phyloP scores from a whole-genome alignment of 1,140 invertebrate species.

The Drosophila cardini region DNA sequence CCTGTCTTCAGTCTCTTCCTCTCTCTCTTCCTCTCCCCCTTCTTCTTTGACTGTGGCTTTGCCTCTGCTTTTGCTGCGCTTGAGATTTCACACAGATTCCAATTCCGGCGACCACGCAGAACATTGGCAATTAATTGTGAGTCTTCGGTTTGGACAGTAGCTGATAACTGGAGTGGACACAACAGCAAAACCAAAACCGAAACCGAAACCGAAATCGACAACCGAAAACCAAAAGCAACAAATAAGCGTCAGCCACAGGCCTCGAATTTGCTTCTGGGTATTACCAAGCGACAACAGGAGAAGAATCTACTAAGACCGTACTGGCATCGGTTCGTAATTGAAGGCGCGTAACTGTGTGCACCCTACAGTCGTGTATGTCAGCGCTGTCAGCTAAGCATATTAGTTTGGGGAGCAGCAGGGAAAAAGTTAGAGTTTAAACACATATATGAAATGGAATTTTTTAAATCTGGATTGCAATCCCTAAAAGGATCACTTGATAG shows the following conservation, averaged over 20 bases:
- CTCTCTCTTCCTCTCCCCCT: background rate
- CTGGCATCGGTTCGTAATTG: constrained; percentile 64
- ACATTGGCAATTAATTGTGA: constrained; percentile 81
- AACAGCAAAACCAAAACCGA: constrained; percentile 16
- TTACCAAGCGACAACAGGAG: constrained; percentile 1
- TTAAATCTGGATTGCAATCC: too few species aligned
- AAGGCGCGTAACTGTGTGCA: constrained; percentile 66
- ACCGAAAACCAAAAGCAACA: constrained; percentile 21
- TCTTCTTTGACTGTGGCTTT: background rate
- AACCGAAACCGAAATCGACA: constrained; percentile 5
- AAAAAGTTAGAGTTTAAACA: too few species aligned
- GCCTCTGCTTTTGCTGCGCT: constrained; percentile 15
- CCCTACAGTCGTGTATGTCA: constrained; percentile 27
- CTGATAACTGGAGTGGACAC: constrained; percentile 78
- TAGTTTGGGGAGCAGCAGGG: background rate
- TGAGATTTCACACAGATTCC: constrained; percentile 80
- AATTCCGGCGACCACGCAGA: constrained; percentile 59
- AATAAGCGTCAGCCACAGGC: constrained; percentile 29
- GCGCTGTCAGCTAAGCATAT: constrained; percentile 25
- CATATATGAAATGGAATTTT: too few species aligned
- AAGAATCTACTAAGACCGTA: constrained; percentile 22
- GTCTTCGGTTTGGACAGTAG: constrained; percentile 73
- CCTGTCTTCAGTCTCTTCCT: background rate
- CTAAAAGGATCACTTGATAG: too few species aligned
- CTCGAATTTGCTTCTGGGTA: constrained; percentile 41